Conservation (phyloP, 2,113 vertebrate species). For the Poeciliopsis occidentalis region DNA sequence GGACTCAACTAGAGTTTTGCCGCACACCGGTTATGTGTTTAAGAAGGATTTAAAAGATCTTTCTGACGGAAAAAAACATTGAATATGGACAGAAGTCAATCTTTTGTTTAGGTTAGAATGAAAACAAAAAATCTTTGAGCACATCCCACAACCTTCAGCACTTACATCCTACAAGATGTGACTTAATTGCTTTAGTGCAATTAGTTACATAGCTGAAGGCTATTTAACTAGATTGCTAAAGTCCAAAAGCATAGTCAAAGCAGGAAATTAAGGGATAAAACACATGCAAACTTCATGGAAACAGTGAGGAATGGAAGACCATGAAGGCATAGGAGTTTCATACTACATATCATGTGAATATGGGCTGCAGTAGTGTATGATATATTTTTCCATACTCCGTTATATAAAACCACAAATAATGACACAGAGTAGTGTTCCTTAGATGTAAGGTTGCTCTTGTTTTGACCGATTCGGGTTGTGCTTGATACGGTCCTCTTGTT, state of each 20-base stretch:
- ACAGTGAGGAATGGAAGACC: neutral
- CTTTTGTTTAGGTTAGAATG: neutral
- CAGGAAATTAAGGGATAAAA: neutral
- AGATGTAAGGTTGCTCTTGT: neutral
- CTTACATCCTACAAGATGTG: neutral
- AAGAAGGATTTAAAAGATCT: neutral
- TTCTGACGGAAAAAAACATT: neutral
- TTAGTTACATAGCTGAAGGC: neutral
- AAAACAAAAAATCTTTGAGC: neutral
- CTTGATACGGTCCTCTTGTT: too few species aligned
- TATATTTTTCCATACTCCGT: neutral
- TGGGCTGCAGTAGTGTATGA: neutral
- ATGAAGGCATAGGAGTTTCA: neutral
- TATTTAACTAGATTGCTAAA: neutral
- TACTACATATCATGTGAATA: neutral
- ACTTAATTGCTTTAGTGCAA: too few species aligned
- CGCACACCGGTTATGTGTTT: neutral
- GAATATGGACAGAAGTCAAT: neutral
- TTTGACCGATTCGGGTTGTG: neutral
- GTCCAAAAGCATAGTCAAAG: neutral
- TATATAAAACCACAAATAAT: neutral
- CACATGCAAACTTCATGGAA: neutral
- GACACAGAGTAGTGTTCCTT: neutral
- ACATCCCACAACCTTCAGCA: neutral
- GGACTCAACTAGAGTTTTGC: constrained; percentile 8